Percentiles rank a stretch among this genome's conserved stretches.
Evolutionary conservation across 2,113 vertebrate genomes (phyloP).

Genomic region (Vimba vimba): DNA sequence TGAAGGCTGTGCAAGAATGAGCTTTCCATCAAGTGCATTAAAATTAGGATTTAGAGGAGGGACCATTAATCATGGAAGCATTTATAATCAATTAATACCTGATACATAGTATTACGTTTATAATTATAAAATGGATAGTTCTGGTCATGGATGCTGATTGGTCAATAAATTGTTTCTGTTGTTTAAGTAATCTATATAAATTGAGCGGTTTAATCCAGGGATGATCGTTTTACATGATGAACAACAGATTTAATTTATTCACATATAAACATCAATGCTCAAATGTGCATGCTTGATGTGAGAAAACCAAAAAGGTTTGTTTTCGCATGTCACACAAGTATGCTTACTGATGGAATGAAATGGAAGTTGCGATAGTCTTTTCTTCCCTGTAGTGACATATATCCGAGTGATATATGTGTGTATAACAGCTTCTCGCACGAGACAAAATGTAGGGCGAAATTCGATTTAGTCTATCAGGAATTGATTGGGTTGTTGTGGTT

Average conservation of each 20-base stretch:
- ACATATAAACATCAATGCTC: not conserved
- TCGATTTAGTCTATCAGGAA: no score
- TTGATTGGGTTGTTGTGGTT: no score
- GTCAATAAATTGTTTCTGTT: not conserved
- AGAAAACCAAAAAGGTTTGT: no score
- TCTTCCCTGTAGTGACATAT: no score
- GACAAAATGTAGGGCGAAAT: no score
- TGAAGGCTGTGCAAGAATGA: not conserved
- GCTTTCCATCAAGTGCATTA: not conserved
- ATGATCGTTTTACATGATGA: not conserved
- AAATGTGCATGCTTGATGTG: no score
- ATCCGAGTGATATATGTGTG: no score
- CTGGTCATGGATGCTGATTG: not conserved
- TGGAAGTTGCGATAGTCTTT: no score
- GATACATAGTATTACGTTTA: not conserved
- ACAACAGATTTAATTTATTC: not conserved
- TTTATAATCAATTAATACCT: not conserved
- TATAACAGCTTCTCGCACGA: no score
- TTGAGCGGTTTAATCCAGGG: not conserved
- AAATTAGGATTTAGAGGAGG: not conserved
- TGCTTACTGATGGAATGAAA: no score
- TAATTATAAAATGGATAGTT: not conserved
- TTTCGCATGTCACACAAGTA: no score
- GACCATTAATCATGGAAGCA: not conserved
- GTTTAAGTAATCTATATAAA: not conserved